Evolutionary conservation across 2,888 invertebrate species (phyloP), one percentile per base, ranked within the genome.

Genomic region (Phlogophora meticulosa): DNA sequence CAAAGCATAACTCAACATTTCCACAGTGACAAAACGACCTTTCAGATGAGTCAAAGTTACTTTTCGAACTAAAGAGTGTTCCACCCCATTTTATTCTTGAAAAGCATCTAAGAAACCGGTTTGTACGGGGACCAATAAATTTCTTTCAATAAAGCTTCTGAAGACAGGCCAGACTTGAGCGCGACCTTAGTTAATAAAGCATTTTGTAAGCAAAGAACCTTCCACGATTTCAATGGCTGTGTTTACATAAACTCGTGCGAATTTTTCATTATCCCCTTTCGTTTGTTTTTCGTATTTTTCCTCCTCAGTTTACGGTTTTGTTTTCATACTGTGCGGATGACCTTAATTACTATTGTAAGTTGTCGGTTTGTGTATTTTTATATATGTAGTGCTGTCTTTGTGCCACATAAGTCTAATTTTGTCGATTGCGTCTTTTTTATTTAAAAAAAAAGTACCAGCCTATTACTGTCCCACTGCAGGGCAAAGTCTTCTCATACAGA

Each of bases 211-310:
- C 49, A 13, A n/a, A 49, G 3, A 72, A 32, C 49, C 49, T 24
- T 32, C 43, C 17, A 20, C 7, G 1, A 38, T 20, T 61, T 72
- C 36, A 72, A 67, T 43, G 7, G 42, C 17, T 7, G 28, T 52
- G 72, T 72, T 72, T 62, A 62, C 49, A 42, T 51, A 43, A 51
- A 62, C 17, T 43, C 32, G 48, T 43, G 43, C 10, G 32, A 24
- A 24, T 67, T 68, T 67, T 68, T 72, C 67, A 72, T 62, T 42
- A 38, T 38, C 5, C 38, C 13, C 32, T n/a, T 51, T 38, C n/a
- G 15, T 51, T 68, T 72, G 22, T 62, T 62, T 51, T 49, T 32
- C 36, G 28, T 17, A 9, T 22, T 40, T 61, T 43, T 17, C 22
- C 5, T 15, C 7, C 17, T 9, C 62, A 62, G 36, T 72, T 68